Base-by-base conservation (phyloP, 2,888 invertebrate species). In the Pachycephus smyrnensis region DNA sequence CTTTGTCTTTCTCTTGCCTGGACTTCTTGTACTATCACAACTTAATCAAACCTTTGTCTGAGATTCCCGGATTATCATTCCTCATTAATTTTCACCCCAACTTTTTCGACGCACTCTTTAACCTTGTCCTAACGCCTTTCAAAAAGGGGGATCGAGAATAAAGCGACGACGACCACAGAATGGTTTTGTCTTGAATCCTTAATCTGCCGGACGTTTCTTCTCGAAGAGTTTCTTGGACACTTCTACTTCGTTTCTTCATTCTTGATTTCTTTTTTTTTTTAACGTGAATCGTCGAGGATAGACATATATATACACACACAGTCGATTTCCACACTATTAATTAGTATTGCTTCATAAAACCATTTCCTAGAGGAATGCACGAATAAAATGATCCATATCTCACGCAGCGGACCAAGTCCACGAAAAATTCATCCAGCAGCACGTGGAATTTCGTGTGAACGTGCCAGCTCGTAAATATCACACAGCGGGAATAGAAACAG, bases 1-100 rank as follows among this genome's bases (percentile, higher is more conserved):
- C 71, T 31, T 32, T 31, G 31, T 33, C 71, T 71, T 71, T 32
- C 75, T 33, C 55, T 35, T 40, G 69, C 75, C 37, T 32, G 68
- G 68, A 74, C 30, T 40, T 40, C 35, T 36, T 55, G 69, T 55
- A 75, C 75, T 77, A 75, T 77, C 75, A 32, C 77, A 77, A 75
- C 77, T 77, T 77, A 77, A 77, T 77, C 77, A 77, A 77, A 71
- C 75, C 77, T 77, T 77, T 77, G 77, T 77, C 75, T 75, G 77
- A 77, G 75, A 77, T 77, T 77, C 77, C 15, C 74, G 55, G 77
- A 77, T 77, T 77, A 77, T 77, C 77, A 75, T 77, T 75, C 71
- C 77, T 75, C 77, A 77, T 77, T 77, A 77, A 77, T 77, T 77
- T 75, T 32, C 71, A 71, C 77, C 71, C 75, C 77, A 75, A 75